Base-by-base conservation (phyloP, 2,797 vertebrate species). In the Mus spretus region DNA sequence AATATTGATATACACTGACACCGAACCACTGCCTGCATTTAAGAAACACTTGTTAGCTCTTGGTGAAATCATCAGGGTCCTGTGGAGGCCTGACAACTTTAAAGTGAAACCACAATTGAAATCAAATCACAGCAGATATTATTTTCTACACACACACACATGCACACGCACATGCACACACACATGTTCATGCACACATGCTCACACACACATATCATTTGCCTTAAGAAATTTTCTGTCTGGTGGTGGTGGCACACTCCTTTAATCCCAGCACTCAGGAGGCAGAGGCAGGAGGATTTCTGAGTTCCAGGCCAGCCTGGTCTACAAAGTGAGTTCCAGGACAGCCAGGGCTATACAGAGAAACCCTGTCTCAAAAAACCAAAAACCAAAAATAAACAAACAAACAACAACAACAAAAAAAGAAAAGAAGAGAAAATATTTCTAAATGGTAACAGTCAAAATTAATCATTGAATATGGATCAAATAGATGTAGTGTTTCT, bases 41-140 rank as follows among this genome's bases (percentile, higher is more conserved):
- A 87, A 31, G 9, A 90, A 80, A 74, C 37, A 50, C 15, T 90
- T 22, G 34, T 20, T 24, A 5, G n/a, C 77, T 65, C 75, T 55
- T 78, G 14, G 63, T n/a, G 44, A 34, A 87, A 53, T 78, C 85
- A 14, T 17, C 13, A 81, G 5, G 4, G 6, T 85, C 34, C 83
- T 31, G 8, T 22, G 40, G 31, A 94, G 85, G 6, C 1, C n/a
- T 82, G 15, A 17, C 50, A 12, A 79, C 26, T 88, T 84, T 90
- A 84, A 95, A 55, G 34, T 44, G 50, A 19, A 90, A 22, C 13
- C 50, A 83, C 85, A 22, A 53, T 93, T 95, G 53, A 91, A 28
- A 94, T 75, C 13, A 22, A 83, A 17, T 57, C 72, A 34, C 81
- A 59, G 50, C 8, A 77, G 12, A 55, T 19, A 63, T 40, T 74